Percentiles rank a stretch among this genome's conserved stretches.
Conservation (phyloP, 2,113 vertebrate genomes). For the Brachypodius melanocephalos region DNA sequence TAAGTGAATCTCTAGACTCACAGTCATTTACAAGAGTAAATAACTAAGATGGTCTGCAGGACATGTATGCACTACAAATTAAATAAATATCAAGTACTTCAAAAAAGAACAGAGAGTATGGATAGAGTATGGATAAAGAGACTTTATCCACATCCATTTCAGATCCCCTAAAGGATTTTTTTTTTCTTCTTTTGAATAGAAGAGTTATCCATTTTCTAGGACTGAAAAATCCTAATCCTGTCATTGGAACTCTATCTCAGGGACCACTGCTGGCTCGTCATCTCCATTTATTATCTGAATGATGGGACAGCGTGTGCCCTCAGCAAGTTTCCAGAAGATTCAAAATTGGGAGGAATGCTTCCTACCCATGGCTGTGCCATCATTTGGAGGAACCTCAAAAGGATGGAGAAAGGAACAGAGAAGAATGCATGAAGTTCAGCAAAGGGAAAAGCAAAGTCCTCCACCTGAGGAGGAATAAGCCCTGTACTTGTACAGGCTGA, state of each 20-base stretch:
- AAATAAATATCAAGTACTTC: background rate
- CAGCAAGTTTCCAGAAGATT: background rate
- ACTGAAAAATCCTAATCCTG: background rate
- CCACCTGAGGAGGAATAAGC: background rate
- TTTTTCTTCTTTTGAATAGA: background rate
- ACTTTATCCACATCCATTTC: background rate
- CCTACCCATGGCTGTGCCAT: background rate
- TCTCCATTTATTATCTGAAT: background rate
- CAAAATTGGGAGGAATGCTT: background rate
- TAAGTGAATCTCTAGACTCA: background rate
- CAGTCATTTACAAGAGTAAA: background rate
- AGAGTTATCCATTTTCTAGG: background rate
- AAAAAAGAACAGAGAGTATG: background rate
- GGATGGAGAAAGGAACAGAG: background rate
- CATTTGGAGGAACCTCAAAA: background rate
- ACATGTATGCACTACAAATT: background rate
- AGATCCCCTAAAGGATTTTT: background rate
- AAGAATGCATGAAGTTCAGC: fast-evolving
- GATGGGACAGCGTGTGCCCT: too few relatives aligned
- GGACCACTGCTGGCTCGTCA: background rate
- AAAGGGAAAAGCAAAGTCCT: background rate
- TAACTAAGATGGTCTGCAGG: background rate
- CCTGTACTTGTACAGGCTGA: background rate
- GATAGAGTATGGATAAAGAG: too few relatives aligned
- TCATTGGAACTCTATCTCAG: background rate